Base-by-base conservation (phyloP, 2,888 invertebrate species). In the Scaptomyza parva region DNA sequence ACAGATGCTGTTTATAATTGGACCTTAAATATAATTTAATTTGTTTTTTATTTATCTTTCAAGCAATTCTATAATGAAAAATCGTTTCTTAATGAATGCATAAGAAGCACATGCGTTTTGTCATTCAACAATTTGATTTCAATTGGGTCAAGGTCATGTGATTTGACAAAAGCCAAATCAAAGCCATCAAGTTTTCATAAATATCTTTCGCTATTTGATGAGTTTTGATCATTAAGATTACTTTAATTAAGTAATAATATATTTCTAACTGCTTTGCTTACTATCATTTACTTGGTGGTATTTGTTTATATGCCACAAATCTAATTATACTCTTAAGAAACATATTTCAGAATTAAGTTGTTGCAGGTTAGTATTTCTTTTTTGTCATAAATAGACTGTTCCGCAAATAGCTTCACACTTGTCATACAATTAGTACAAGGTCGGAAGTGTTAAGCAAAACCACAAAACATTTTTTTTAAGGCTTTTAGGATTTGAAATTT, bases 11-110 rank as follows among this genome's bases (percentile, higher is more conserved):
- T 45, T 53, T 41, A 48, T 62, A 58, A 78, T 81, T 59, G 67
- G 57, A 69, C 60, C 78, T 63, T 44, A 53, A 59, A 40, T 59
- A 51, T 66, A 70, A 81, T 70, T 78, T 45, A 59, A 69, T 52
- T 65, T 68, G n/a, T 45, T 60, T 85, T 60, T 64, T 55, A 70
- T 66, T 28, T 44, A 6, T 5, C 57, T 24, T 72, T 66, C 44
- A 80, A 68, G 14, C 11, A 54, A n/a, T 17, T 41, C 60, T 54
- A 43, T 28, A 55, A 18, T 18, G 39, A 44, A 20, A 40, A 48
- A n/a, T 43, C 14, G 40, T 39, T 4, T 4, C 18, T 6, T 12
- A 51, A 55, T 41, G 28, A 28, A 41, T 30, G 24, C 22, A 30
- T 12, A 51, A 20, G 40, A 14, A 24, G 14, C 24, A 17, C 6